Evolutionary conservation across 2,888 invertebrate genomes (phyloP).

Genomic region (Agrilus cyanescens): DNA sequence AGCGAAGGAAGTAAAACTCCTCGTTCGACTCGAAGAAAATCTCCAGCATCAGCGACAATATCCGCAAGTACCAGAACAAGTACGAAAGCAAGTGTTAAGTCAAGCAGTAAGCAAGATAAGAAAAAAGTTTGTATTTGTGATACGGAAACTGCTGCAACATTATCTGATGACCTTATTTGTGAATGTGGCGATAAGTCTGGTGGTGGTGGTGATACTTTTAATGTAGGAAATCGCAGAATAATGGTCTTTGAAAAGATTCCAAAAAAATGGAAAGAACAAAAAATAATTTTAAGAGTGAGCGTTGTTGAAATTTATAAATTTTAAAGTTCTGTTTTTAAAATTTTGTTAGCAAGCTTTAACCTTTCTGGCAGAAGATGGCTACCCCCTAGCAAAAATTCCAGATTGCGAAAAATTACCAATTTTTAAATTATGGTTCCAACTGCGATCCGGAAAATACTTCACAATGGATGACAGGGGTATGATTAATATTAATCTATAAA

Average conservation of each 20-base stretch:
- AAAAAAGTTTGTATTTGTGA: conserved; percentile 3
- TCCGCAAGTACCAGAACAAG: no score
- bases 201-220: conserved; percentile 2
- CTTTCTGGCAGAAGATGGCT: conserved; percentile 31
- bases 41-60: no score
- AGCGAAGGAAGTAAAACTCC: no score
- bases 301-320: neutral
- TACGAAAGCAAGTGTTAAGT: neutral
- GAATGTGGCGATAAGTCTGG: neutral
- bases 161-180: neutral
- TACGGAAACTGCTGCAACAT: neutral
- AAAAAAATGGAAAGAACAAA: conserved; percentile 17
- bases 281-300: conserved; percentile 21
- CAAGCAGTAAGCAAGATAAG: neutral
- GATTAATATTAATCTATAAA: neutral
- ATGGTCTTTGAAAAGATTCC: conserved; percentile 25
- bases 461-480: conserved; percentile 21
- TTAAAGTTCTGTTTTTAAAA: neutral
- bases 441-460: conserved; percentile 25
- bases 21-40: no score
- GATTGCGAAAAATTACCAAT: conserved; percentile 29
- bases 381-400: conserved; percentile 31
- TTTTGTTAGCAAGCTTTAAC: conserved; percentile 20
- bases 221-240: conserved; percentile 18
- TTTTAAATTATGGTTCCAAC: conserved; percentile 31